Conservation (phyloP, 2,888 invertebrate species). For the Dascillus cervinus region DNA sequence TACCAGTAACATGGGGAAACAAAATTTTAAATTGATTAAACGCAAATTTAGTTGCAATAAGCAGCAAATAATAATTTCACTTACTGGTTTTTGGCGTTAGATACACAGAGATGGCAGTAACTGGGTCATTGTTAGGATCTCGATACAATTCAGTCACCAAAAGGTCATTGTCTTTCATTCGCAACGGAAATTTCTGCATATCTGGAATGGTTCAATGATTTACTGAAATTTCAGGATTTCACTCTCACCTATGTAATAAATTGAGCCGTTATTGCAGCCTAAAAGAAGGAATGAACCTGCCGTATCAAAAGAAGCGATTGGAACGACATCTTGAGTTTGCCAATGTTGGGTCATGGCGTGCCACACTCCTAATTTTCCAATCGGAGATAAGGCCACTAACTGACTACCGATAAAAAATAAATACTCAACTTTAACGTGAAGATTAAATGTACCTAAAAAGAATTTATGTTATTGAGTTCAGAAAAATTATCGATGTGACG, state of each 20-base stretch:
- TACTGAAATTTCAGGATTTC: background rate
- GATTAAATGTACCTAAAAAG: constrained; percentile 73
- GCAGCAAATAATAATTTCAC: constrained; percentile 42
- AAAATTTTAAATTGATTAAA: constrained; percentile 8
- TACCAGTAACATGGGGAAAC: constrained; percentile 34
- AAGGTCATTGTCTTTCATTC: constrained; percentile 99
- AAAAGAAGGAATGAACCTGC: constrained; percentile 92
- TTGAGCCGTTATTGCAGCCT: constrained; percentile 93
- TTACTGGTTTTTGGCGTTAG: constrained; percentile 98
- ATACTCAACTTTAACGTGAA: constrained; percentile 89
- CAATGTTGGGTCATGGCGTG: constrained; percentile 98
- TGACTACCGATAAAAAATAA: constrained; percentile 97
- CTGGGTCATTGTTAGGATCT: constrained; percentile 91
- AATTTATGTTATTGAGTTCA: too few relatives aligned
- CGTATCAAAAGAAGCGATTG: constrained; percentile 92
- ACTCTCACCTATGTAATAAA: constrained; percentile 84
- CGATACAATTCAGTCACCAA: constrained; percentile 93
- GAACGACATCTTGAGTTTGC: constrained; percentile 95
- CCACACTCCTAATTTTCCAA: constrained; percentile 98
- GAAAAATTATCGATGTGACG: constrained; percentile 17
- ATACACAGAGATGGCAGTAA: constrained; percentile 97
- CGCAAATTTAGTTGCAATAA: too few relatives aligned
- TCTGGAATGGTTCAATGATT: constrained; percentile 48
- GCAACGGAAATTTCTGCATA: constrained; percentile 97
- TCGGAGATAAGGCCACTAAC: constrained; percentile 87